phyloP scores from a whole-genome alignment of 53 echinoderm and acorn worm species.

The Astropecten irregularis region DNA sequence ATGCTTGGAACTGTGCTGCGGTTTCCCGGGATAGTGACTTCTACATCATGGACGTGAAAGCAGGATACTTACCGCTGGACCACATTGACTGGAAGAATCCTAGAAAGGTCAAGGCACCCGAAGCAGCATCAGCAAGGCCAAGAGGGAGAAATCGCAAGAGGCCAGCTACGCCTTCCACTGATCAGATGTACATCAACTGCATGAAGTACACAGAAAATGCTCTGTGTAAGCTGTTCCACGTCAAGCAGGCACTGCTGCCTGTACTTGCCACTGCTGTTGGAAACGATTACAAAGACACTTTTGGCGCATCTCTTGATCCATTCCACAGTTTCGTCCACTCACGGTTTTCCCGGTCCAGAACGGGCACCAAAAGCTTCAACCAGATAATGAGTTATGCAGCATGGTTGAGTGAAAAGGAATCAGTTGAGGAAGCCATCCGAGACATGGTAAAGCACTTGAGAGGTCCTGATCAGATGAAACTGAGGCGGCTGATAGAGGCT shows the following conservation, averaged over 20 bases:
- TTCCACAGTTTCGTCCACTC: conserved; percentile 41
- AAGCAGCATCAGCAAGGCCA: not conserved
- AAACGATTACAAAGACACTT: conserved; percentile 79
- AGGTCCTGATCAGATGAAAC: not conserved
- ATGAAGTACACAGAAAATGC: conserved; percentile 29
- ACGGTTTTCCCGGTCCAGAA: conserved; percentile 9
- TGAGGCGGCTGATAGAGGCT: conserved; percentile 34
- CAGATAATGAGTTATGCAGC: conserved; percentile 33
- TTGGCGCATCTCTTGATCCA: conserved; percentile 23
- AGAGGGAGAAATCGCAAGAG: not conserved
- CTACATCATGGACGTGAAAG: conserved; percentile 78
- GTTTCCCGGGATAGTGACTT: conserved; percentile 91
- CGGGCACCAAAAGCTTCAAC: conserved; percentile 28
- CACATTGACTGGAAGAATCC: conserved; percentile 62
- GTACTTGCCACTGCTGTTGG: conserved; percentile 83
- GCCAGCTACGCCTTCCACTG: not conserved
- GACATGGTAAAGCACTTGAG: conserved; percentile 48
- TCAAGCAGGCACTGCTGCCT: conserved; percentile 77
- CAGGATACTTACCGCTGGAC: conserved; percentile 84
- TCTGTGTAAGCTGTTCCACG: conserved; percentile 73
- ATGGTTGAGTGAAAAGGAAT: conserved; percentile 52
- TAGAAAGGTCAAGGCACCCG: not conserved
- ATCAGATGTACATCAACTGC: conserved; percentile 18
- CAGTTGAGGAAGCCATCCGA: conserved; percentile 39
- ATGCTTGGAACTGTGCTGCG: conserved; percentile 80